These are phyloP conservation scores for Apamea monoglypha DNA, from an alignment of 2,888 invertebrate genomes.

Conservation along the genomic window DNA sequence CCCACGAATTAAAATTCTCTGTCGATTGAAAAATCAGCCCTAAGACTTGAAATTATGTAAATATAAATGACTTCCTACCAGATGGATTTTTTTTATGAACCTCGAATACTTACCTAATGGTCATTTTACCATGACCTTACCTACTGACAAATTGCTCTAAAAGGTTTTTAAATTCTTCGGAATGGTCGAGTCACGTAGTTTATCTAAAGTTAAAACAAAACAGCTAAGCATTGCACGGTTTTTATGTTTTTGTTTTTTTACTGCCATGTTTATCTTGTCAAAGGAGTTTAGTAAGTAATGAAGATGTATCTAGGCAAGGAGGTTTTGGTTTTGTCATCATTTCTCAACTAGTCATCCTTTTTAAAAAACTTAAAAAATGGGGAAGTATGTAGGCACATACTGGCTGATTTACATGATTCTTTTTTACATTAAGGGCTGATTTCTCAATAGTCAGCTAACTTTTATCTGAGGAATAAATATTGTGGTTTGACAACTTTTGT, in stretches of 20 bases:
- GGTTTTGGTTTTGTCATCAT: neutral
- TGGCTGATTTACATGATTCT: neutral
- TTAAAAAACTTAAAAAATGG: neutral
- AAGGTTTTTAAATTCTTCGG: constrained; percentile 54
- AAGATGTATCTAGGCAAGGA: neutral
- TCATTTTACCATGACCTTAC: constrained; percentile 14
- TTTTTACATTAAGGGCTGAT: neutral
- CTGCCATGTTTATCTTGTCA: neutral
- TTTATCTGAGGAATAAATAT: too few relatives aligned
- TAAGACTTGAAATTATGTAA: neutral
- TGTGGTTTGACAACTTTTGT: too few relatives aligned
- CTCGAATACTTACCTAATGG: neutral
- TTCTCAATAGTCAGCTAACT: too few relatives aligned
- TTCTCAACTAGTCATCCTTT: neutral
- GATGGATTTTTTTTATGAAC: neutral
- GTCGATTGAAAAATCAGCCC: too few relatives aligned
- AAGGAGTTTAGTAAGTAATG: neutral
- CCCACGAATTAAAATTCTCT: too few relatives aligned
- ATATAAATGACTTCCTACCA: neutral
- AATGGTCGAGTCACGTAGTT: constrained; percentile 21
- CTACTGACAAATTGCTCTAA: constrained; percentile 35
- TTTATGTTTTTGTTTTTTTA: constrained; percentile 15
- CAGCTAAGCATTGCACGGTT: constrained; percentile 8
- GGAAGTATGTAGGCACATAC: neutral
- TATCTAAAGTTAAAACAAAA: constrained; percentile 51